phyloP scores from a whole-genome alignment of 2,888 invertebrate genomes.

The Ptychoptera contaminata region DNA sequence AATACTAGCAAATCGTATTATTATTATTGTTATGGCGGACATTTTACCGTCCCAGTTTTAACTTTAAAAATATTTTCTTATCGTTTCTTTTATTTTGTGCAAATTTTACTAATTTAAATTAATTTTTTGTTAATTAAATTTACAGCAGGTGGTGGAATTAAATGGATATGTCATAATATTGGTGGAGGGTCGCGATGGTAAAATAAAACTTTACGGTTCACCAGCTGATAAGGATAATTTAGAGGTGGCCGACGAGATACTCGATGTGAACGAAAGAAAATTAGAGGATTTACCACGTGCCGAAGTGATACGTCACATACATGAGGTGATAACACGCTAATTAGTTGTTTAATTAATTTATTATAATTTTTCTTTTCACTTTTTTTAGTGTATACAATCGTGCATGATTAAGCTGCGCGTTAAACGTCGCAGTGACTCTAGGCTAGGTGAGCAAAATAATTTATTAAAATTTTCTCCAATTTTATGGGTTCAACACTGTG shows the following conservation, averaged over 20 bases:
- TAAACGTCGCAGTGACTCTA: constrained; percentile 72
- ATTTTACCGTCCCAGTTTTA: no score
- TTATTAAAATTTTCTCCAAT: no score
- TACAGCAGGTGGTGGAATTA: constrained; percentile 59
- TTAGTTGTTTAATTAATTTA: background rate
- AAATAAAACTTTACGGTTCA: constrained; percentile 84
- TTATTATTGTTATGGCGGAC: no score
- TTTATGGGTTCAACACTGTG: no score
- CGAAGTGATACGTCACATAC: constrained; percentile 87
- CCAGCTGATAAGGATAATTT: constrained; percentile 86
- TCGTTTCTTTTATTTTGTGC: background rate
- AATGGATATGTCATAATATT: constrained; percentile 91
- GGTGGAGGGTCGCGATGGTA: constrained; percentile 85
- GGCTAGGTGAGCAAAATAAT: constrained; percentile 55
- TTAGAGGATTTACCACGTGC: constrained; percentile 83
- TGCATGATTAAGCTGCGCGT: constrained; percentile 89
- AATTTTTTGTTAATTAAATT: background rate
- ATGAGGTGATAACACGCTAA: constrained; percentile 52
- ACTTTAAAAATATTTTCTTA: no score
- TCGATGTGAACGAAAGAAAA: constrained; percentile 90
- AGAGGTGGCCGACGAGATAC: constrained; percentile 92
- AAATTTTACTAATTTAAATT: background rate
- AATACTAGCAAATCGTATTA: no score
- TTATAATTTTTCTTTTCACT: background rate
- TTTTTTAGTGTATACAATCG: constrained; percentile 84